Base-by-base conservation (phyloP, 2,888 invertebrate genomes). In the Ichneumon xanthorius region DNA sequence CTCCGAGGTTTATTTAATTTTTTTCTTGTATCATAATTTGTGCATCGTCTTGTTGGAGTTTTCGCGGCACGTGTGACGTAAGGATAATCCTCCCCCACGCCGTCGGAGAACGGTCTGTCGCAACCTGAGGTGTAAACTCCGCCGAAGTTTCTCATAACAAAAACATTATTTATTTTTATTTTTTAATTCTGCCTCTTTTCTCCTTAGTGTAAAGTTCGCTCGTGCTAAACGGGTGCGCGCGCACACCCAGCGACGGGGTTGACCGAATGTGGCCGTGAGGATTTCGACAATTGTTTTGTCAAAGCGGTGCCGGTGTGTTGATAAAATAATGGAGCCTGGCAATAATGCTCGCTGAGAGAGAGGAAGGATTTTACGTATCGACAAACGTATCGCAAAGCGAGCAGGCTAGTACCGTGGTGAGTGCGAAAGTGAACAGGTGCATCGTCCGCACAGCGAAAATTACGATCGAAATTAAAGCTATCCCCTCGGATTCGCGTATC, bases 211-310 rank as follows among this genome's bases (percentile, higher is more conserved):
- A 30, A n/a, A 45, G 45, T 63, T 73, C 26, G 61, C 22, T 79
- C 53, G 30, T n/a, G 40, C 48, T 68, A 30, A 9, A 40, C 58
- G 22, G 19, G n/a, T 16, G 40, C 14, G 26, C 14, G 22, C 68
- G n/a, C 4, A 16, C 14, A 37, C 30, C 4, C 19, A 7, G 11
- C 48, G 48, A 67, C n/a, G 55, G 53, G n/a, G 22, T 70, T 4
- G 37, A n/a, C 58, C 22, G 4, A 11, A 67, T 22, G 65, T 33
- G 79, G 11, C 40, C 19, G 26, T 30, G 53, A 30, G 37, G 79
- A 85, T 85, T 85, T 85, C 80, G 82, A 71, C 53, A 85, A 82
- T 85, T 76, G 85, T 85, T 81, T 85, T 78, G 61, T 53, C 73
- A 65, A 85, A 81, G 4, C 72, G 22, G 40, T 14, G 58, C 37